Evolutionary conservation across 2,113 vertebrate genomes (phyloP), one percentile per base, ranked within the genome.

Genomic region (Nycticorax nycticorax): DNA sequence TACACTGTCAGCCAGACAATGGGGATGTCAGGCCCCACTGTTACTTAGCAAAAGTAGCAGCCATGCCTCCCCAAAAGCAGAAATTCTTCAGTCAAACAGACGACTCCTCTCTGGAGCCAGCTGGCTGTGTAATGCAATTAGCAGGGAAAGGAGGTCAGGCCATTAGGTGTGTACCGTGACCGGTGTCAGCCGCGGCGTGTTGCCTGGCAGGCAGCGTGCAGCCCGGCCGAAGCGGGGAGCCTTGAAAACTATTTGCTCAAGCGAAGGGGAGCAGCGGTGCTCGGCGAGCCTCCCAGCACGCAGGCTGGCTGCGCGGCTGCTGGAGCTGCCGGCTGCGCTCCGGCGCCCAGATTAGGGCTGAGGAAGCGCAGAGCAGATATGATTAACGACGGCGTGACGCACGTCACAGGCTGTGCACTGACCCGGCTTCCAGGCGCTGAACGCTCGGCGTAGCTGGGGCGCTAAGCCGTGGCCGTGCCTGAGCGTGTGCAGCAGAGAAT

Each of bases 111-210:
- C 97, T 98, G 98, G 98, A 98, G 98, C 98, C 99, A 99, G 99
- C 99, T 99, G 99, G 98, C 98, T 97, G 98, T 97, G 96, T 99
- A 99, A 99, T 99, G 98, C 96, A 98, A 99, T 99, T 99, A 99
- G 98, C 96, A 69, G 97, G 98, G 98, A 99, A 98, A 98, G 97
- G 98, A 98, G 99, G 99, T 99, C 99, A 99, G 97, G 98, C 98
- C 96, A 97, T 98, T 98, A 98, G 98, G 98, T 98, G 98, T 98
- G 96, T 92, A 91, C 98, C 96, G 96, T 98, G 98, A 98, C 98
- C 98, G 85, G 96, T 95, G 97, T 96, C 98, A 96, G 97, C 66
- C 84, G 96, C 93, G 95, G 96, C 93, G 94, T 94, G 94, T 93
- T 85, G 97, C 97, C 98, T 95, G 95, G 97, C 97, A 97, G 88